These are phyloP conservation scores for Xylocampa areola DNA, from an alignment of 2,888 invertebrate genomes.

Conservation along the genomic window DNA sequence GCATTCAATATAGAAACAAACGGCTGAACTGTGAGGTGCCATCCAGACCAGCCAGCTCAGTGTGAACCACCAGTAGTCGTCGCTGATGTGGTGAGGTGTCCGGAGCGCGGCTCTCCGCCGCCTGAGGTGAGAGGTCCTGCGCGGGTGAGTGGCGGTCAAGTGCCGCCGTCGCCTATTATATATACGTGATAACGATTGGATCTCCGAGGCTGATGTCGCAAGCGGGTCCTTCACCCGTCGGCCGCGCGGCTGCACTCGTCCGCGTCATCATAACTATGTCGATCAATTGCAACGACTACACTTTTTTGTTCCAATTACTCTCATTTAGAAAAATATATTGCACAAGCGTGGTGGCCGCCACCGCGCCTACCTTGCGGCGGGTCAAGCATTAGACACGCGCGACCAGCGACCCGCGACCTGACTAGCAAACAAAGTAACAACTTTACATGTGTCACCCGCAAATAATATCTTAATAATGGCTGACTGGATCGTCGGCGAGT, in stretches of 20 bases:
- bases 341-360: conserved; percentile 26
- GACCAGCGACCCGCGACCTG: conserved; percentile 8
- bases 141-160: conserved; percentile 11
- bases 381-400: conserved; percentile 24
- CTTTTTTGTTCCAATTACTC: conserved; percentile 37
- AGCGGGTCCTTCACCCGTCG: conserved; percentile 10
- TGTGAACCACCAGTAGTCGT: too few relatives aligned
- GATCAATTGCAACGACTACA: conserved; percentile 1
- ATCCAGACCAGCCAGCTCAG: too few relatives aligned
- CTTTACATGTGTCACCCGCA: too few relatives aligned
- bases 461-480: not conserved
- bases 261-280: conserved; percentile 8
- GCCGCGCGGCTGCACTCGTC: not conserved
- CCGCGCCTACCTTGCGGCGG: conserved; percentile 21
- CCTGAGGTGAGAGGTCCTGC: too few relatives aligned
- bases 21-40: too few relatives aligned
- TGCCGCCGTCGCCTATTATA: conserved; percentile 7
- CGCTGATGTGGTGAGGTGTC: too few relatives aligned
- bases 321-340: conserved; percentile 26
- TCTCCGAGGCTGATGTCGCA: conserved; percentile 25
- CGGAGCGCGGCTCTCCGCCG: too few relatives aligned
- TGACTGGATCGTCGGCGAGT: not conserved
- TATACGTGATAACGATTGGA: conserved; percentile 14
- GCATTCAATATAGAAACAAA: too few relatives aligned
- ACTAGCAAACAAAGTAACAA: not conserved